phyloP scores from a whole-genome alignment of 2,113 vertebrate species.

The Pyrgilauda ruficollis region DNA sequence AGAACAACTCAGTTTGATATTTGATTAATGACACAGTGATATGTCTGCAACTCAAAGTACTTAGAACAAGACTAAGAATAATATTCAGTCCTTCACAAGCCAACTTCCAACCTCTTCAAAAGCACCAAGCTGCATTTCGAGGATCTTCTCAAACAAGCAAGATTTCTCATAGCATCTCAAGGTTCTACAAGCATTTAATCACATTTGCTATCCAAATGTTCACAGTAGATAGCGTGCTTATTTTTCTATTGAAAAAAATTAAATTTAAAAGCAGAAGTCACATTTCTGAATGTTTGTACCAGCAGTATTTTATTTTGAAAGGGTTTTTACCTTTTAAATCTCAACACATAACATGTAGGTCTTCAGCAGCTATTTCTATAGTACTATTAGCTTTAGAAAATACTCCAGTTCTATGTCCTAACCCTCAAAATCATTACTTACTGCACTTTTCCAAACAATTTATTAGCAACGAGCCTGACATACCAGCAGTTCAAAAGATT shows the following conservation, averaged over 20 bases:
- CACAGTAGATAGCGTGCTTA: rapidly evolving
- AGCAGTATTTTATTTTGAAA: neutral
- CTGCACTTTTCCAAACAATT: neutral
- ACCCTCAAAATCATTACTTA: neutral
- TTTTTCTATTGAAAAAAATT: neutral
- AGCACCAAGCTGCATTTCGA: neutral
- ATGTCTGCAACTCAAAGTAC: neutral
- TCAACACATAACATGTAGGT: neutral
- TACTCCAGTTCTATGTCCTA: neutral
- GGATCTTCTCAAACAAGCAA: neutral
- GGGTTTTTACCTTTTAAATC: neutral
- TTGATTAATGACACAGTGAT: conserved; percentile 2
- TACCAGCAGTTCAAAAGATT: neutral
- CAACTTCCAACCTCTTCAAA: neutral
- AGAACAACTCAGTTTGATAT: neutral
- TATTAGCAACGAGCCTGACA: neutral
- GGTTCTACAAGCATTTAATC: neutral
- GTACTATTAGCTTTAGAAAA: neutral
- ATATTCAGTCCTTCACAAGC: neutral
- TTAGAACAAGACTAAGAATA: neutral
- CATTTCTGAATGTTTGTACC: neutral
- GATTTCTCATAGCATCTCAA: neutral
- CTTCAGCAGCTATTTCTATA: neutral
- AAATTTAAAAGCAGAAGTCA: neutral
- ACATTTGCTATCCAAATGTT: neutral